Evolutionary conservation across 1,140 invertebrate species (phyloP), one percentile per base, ranked within the genome.

Genomic region (Drosophila aff.): DNA sequence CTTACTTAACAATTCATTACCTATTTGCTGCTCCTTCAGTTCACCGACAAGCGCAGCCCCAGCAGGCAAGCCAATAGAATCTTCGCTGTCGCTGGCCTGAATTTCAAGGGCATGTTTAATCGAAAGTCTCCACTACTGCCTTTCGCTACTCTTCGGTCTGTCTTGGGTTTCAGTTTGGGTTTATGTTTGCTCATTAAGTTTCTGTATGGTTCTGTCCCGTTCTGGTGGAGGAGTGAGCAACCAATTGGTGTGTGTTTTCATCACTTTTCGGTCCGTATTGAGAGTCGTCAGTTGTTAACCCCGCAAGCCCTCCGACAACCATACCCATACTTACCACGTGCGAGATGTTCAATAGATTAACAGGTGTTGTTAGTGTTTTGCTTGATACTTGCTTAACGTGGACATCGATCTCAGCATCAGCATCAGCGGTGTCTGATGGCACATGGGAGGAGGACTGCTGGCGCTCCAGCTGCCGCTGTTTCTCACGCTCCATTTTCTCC

Each of bases 401-500:
- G 55, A 23, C 36, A 40, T 59, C 62, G 33, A n/a, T n/a, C n/a
- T n/a, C n/a, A n/a, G 21, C 15, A 16, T 43, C 57, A 9, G 41
- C 50, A 58, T 79, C 76, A 10, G 64, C 38, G 15, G 65, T 36
- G 2, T 15, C 16, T 31, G 75, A 60, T 47, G 94, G 81, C 95
- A 16, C 52, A 10, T 53, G 31, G 23, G 95, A 87, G 95, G 52
- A 94, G 78, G 95, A 94, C 84, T 97, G 96, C 53, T 95, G 80
- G 15, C 74, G 95, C 92, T 99, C 97, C 72, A 97, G 93, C 80
- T 97, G 97, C 83, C 96, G 97, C 84, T 96, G 96, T 93, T 99
- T 99, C 79, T 99, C 98, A 53, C 96, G 94, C 93, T 99, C 98
- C 97, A 99, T 99, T 94, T 99, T 99, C 92, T 99, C 98, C 65